Base-by-base conservation (phyloP, 2,797 vertebrate genomes). In the Cyprinodon diabolis region DNA sequence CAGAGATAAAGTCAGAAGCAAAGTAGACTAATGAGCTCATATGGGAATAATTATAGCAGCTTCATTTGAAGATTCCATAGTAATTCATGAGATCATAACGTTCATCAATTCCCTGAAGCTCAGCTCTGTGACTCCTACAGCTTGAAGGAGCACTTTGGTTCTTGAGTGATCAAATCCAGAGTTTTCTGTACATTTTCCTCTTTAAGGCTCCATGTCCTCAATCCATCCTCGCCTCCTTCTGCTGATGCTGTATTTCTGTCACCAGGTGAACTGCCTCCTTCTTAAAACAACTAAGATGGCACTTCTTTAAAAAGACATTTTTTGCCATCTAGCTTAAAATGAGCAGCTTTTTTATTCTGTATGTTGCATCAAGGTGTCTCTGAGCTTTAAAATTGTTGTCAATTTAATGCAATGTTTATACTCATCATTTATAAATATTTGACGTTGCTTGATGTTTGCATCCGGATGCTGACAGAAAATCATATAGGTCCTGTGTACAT, bases 41-140 rank as follows among this genome's bases (percentile, higher is more conserved):
- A n/a, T 76, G 83, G 79, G 75, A 84, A 78, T 75, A 68, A 30
- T 14, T 57, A 52, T 49, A 72, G 40, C 40, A 43, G 7, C 71
- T 81, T 67, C 43, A 77, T 76, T 77, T 83, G 47, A 71, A 56
- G 69, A 71, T 88, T 79, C 71, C 85, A 79, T 35, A 51, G 79
- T 90, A 84, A 89, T 87, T 85, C 80, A 88, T 85, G 80, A 81
- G 72, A 30, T 72, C 66, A 45, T 21, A 7, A 68, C 71, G 75
- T 14, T 1, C 62, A 72, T 72, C 37, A 55, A 80, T 80, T 83
- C 85, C 85, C 85, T 75, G 17, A 69, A 85, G 82, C 74, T 75
- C 8, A 3, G 12, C 84, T 71, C 80, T 84, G 45, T 84, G 75
- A 88, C 82, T 81, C 76, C 63, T 67, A 47, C 78, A 73, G 79